Conservation (phyloP, 2,113 vertebrate genomes). For the Phalacrocorax pelagicus region DNA sequence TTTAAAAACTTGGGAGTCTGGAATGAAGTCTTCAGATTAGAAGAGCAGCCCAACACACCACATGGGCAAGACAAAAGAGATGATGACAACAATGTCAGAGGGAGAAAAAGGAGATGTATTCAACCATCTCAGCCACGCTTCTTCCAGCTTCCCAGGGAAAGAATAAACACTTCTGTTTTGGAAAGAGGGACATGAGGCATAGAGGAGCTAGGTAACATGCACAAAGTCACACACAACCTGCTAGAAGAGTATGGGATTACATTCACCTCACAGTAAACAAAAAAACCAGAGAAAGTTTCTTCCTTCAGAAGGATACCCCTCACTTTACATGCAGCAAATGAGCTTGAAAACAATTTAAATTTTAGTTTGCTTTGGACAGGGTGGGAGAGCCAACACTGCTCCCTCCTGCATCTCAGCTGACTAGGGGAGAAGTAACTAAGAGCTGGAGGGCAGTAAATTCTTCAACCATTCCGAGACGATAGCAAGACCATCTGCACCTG, state of each 20-base stretch:
- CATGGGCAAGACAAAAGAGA: not conserved
- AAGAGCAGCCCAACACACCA: not conserved
- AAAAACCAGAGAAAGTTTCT: not conserved
- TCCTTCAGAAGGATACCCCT: not conserved
- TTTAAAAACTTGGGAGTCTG: not conserved
- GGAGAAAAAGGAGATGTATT: not conserved
- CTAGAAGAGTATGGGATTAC: not conserved
- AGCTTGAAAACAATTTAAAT: not conserved
- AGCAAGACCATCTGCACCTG: not conserved
- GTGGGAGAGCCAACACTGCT: not conserved
- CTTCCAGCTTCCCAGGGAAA: not conserved
- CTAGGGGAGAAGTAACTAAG: not conserved
- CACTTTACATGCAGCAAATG: not conserved
- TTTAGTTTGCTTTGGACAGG: not conserved
- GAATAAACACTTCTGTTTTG: not conserved
- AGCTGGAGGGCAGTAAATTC: not conserved
- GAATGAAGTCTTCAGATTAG: not conserved
- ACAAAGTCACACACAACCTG: not conserved
- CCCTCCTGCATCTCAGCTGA: not conserved
- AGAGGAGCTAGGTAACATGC: not conserved
- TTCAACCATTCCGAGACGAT: not conserved
- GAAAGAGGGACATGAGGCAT: accelerated
- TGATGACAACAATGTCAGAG: not conserved
- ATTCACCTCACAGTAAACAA: not conserved
- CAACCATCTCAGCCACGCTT: accelerated